A percentile compares a stretch with the other conserved stretches of the same genome.
phyloP scores from a whole-genome alignment of 2,797 vertebrate genomes.

The Arrhamphus sclerolepis region DNA sequence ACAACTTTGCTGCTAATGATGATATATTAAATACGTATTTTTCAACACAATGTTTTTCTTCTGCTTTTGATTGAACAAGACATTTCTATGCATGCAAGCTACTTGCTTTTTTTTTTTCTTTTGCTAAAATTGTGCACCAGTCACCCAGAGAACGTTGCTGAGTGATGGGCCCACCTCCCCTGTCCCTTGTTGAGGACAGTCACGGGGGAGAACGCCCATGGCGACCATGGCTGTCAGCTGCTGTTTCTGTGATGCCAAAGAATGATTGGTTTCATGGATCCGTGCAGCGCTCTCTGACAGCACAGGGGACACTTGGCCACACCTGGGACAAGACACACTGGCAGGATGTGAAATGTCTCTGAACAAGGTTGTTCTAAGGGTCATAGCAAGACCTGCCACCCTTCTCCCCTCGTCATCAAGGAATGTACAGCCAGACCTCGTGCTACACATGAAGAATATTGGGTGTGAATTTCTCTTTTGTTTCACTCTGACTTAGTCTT shows the following conservation, averaged over 20 bases:
- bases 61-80: neutral
- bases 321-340: constrained; percentile 74
- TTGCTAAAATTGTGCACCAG: constrained; percentile 21
- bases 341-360: constrained; percentile 74
- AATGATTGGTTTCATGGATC: constrained; percentile 73
- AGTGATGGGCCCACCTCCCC: constrained; percentile 53
- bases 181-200: constrained; percentile 56
- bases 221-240: constrained; percentile 73
- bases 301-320: constrained; percentile 45
- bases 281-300: constrained; percentile 61
- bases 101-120: neutral
- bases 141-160: constrained; percentile 36
- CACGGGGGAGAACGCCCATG: constrained; percentile 64
- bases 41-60: constrained; percentile 2
- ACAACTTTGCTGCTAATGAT: no score
- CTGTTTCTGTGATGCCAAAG: constrained; percentile 66
- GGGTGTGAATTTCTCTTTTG: constrained; percentile 58
- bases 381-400: constrained; percentile 63
- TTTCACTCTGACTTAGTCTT: constrained; percentile 48
- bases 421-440: constrained; percentile 41
- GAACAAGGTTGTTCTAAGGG: constrained; percentile 73
- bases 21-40: constrained; percentile 7
- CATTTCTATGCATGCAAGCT: neutral
- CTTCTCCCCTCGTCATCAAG: constrained; percentile 17
- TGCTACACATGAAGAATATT: constrained; percentile 46